Evolutionary conservation across 2,888 invertebrate species (phyloP).

Genomic region (Tetragonisca angustula): DNA sequence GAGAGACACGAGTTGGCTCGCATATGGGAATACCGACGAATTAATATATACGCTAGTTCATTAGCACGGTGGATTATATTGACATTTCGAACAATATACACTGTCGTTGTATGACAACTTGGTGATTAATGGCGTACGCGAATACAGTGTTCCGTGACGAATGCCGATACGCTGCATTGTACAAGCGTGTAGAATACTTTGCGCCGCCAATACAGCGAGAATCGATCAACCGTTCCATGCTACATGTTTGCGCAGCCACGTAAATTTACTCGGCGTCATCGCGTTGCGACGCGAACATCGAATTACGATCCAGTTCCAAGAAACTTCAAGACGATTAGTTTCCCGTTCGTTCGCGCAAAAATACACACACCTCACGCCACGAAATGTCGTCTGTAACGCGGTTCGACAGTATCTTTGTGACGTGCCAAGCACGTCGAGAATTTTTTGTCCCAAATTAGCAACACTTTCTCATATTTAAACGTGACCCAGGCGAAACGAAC

Average conservation of each 20-base stretch:
- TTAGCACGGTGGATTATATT: slow-evolving; percentile 41
- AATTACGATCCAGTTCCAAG: slow-evolving; percentile 7
- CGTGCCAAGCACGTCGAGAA: too few relatives aligned
- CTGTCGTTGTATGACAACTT: slow-evolving; percentile 42
- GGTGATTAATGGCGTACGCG: slow-evolving; percentile 35
- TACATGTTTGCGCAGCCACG: not conserved
- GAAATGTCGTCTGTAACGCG: not conserved
- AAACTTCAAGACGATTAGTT: not conserved
- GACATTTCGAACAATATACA: slow-evolving; percentile 47
- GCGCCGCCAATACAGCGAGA: not conserved
- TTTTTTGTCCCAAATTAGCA: too few relatives aligned
- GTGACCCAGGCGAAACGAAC: too few relatives aligned
- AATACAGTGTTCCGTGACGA: slow-evolving; percentile 32
- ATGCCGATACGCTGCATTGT: slow-evolving; percentile 7
- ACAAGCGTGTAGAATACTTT: slow-evolving; percentile 21
- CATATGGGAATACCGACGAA: not conserved
- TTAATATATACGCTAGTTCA: slow-evolving; percentile 36
- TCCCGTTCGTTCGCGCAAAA: not conserved
- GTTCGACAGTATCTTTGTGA: not conserved
- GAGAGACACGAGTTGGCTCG: slow-evolving; percentile 1
- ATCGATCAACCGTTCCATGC: slow-evolving; percentile 9
- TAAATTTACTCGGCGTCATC: slow-evolving; percentile 20
- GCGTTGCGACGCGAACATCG: not conserved
- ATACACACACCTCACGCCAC: not conserved
- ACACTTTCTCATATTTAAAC: not conserved